Base-by-base conservation (phyloP, 2,113 vertebrate species). In the Phrynosoma blainvillii region DNA sequence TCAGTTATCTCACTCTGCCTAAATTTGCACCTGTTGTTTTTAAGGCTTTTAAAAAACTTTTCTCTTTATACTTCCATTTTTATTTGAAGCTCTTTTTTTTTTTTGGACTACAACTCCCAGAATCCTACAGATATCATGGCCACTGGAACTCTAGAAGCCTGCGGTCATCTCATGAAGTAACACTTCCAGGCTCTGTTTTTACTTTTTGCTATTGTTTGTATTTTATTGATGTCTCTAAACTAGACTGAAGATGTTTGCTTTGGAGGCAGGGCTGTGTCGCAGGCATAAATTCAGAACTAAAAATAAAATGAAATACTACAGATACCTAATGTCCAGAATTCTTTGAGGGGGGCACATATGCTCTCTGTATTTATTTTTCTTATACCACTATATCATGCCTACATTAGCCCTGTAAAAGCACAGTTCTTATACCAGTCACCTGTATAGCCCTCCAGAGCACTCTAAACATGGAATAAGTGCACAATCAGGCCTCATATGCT, bases 401-500 rank as follows among this genome's bases (percentile, higher is more conserved):
- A 52, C 36, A 52, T 82, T 47, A 89, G 80, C 71, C 80, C 78
- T 54, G 87, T 52, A 88, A 83, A 92, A 54, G 70, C 62, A 93
- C 86, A 93, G 86, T 4, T 25, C 42, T 75, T 80, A 82, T 65
- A 73, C 86, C 62, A 40, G 25, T 92, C 84, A 59, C 59, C 79
- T 87, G 54, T 54, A 76, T 88, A 77, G 0, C 0, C 56, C 73
- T 92, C 90, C 77, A 86, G 86, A 89, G 79, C n/a, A 71, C 14
- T 88, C 89, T 52, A 68, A 85, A 59, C 56, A 91, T 20, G 81
- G 75, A 94, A 89, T 68, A 91, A 90, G 87, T 36, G 85, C 88
- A 87, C 88, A 93, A 84, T 79, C 89, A 93, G 87, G 42, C 84
- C 87, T 85, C 88, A 42, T 68, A 84, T 89, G 93, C 88, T 92